A percentile compares a stretch with the other conserved stretches of the same genome.
These are phyloP conservation scores for Agapostemon virescens DNA, from an alignment of 2,888 invertebrate species.

Conservation along the genomic window DNA sequence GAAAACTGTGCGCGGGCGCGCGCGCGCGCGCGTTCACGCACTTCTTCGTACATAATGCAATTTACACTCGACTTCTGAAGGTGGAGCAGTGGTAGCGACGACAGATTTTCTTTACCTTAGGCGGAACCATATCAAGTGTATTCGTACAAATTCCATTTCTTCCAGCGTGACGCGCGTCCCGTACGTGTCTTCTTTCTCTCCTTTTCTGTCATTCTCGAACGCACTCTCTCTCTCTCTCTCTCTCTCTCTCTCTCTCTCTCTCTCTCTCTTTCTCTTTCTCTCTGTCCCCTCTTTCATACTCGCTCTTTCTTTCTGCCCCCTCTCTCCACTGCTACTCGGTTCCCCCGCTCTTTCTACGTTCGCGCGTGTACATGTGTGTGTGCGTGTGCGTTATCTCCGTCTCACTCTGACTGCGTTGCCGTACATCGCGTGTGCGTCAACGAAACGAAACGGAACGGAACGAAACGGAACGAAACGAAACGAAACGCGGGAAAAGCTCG, in stretches of 20 bases:
- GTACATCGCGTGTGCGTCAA: constrained; percentile 56
- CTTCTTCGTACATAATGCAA: constrained; percentile 29
- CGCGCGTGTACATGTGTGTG: constrained; percentile 45
- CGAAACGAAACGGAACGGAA: constrained; percentile 59
- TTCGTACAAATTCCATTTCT: constrained; percentile 46
- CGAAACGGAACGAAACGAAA: constrained; percentile 58
- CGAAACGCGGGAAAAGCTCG: constrained; percentile 65
- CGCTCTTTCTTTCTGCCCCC: neutral
- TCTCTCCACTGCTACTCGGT: neutral
- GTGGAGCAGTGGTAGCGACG: constrained; percentile 44
- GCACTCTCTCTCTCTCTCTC: neutral
- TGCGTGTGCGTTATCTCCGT: constrained; percentile 40
- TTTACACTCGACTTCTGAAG: constrained; percentile 29
- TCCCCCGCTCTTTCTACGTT: constrained; percentile 33
- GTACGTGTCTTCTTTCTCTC: constrained; percentile 31
- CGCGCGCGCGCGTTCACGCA: constrained; percentile 59
- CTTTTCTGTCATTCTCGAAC: constrained; percentile 38
- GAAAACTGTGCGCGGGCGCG: constrained; percentile 66
- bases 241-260: neutral
- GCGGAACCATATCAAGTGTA: constrained; percentile 39
- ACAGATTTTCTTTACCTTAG: constrained; percentile 54
- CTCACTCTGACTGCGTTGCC: constrained; percentile 43
- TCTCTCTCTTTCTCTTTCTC: neutral
- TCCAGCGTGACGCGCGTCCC: constrained; percentile 41
- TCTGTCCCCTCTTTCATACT: neutral